A percentile compares a stretch with the other conserved stretches of the same genome.
These are phyloP conservation scores for Rhinatrema bivittatum DNA, from an alignment of 2,797 vertebrate genomes.

Conservation along the genomic window DNA sequence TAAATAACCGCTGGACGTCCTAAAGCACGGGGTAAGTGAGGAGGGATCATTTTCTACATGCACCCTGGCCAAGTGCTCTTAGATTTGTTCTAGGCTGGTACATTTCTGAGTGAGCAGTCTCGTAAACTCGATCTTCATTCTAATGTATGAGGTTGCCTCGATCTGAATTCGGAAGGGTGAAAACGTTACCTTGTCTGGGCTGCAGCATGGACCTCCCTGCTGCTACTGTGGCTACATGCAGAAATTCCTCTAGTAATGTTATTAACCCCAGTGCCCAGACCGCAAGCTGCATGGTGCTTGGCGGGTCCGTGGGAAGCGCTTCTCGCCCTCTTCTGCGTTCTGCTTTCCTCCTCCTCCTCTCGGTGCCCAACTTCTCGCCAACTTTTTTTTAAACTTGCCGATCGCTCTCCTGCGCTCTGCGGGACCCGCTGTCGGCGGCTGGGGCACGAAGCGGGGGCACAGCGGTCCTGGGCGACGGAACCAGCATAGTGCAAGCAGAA, in stretches of 20 bases:
- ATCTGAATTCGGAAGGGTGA: no score
- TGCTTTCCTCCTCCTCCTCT: slow-evolving; percentile 15
- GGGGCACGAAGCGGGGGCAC: neutral
- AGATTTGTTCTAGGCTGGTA: no score
- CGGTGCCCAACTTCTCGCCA: slow-evolving; percentile 2
- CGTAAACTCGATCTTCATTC: no score
- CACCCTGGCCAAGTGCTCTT: no score
- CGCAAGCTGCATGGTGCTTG: slow-evolving; percentile 87
- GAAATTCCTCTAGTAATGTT: slow-evolving; percentile 64
- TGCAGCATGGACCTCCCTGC: slow-evolving; percentile 64
- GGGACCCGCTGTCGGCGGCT: neutral
- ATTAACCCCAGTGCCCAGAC: slow-evolving; percentile 75
- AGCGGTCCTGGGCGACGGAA: slow-evolving; percentile 1
- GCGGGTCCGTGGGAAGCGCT: slow-evolving; percentile 22
- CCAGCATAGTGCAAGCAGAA: slow-evolving; percentile 1
- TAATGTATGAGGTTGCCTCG: no score
- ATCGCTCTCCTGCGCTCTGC: neutral
- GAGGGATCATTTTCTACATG: no score
- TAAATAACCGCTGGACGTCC: no score
- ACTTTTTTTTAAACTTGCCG: slow-evolving; percentile 1
- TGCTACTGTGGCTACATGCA: slow-evolving; percentile 57
- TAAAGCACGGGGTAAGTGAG: no score
- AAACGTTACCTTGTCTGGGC: slow-evolving; percentile 74
- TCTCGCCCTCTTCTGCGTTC: slow-evolving; percentile 2
- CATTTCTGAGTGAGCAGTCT: no score